Evolutionary conservation across 2,797 vertebrate genomes (phyloP).

Genomic region (Xenopus petersii): DNA sequence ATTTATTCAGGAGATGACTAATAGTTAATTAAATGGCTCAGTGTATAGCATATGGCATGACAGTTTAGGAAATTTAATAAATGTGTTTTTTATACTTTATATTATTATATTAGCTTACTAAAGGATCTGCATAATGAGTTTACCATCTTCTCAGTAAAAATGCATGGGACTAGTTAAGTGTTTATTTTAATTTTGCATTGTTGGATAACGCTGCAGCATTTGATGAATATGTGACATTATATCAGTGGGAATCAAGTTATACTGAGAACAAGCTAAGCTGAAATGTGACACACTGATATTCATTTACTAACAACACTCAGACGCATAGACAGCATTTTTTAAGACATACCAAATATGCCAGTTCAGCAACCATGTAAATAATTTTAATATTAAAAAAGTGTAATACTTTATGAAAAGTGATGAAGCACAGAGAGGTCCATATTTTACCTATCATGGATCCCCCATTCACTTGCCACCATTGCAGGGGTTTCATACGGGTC

Average conservation of each 20-base stretch:
- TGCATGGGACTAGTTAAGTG: constrained; percentile 11
- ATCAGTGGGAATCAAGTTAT: not conserved
- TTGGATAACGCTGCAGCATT: constrained; percentile 3
- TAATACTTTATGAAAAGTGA: too few species aligned
- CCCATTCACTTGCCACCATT: too few species aligned
- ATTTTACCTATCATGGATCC: too few species aligned
- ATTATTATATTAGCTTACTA: constrained; percentile 43
- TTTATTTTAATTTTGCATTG: constrained; percentile 21
- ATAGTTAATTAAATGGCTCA: constrained; percentile 48
- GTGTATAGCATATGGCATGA: constrained; percentile 43
- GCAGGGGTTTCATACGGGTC: too few species aligned
- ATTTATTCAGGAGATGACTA: constrained; percentile 46
- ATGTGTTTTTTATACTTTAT: constrained; percentile 37
- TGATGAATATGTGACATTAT: constrained; percentile 8
- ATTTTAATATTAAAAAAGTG: too few species aligned
- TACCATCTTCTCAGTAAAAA: constrained; percentile 26
- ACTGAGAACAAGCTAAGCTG: not conserved
- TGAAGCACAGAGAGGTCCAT: too few species aligned
- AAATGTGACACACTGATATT: not conserved
- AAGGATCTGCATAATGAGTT: constrained; percentile 34
- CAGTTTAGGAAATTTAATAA: constrained; percentile 41
- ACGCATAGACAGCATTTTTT: not conserved
- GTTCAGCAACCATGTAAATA: too few species aligned
- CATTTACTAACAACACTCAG: not conserved
- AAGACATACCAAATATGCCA: too few species aligned